Percentiles rank a stretch among this genome's conserved stretches.
Evolutionary conservation across 2,888 invertebrate species (phyloP).

Genomic region (Cephus pulcher): DNA sequence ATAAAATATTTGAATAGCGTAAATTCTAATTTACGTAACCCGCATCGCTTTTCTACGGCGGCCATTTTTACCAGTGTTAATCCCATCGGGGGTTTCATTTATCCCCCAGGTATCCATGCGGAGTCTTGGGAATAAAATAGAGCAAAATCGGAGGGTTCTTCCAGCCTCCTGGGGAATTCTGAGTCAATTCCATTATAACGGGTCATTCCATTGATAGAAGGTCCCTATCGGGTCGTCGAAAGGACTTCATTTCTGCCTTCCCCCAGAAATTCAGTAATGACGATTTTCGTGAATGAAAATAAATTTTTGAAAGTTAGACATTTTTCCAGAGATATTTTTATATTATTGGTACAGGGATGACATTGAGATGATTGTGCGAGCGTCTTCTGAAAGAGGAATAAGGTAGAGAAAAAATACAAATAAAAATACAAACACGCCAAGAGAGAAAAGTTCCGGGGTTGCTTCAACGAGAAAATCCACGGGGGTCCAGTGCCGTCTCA

Average conservation of each 20-base stretch:
- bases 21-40: background rate
- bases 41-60: background rate
- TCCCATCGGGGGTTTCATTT: slow-evolving; percentile 17
- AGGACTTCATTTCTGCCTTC: background rate
- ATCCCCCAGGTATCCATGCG: background rate
- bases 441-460: slow-evolving; percentile 32
- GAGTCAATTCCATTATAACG: slow-evolving; percentile 43
- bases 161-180: slow-evolving; percentile 16
- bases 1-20: no score
- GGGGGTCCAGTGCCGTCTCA: slow-evolving; percentile 49
- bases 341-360: background rate
- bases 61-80: slow-evolving; percentile 9
- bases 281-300: background rate
- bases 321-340: background rate
- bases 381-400: background rate
- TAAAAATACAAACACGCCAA: slow-evolving; percentile 25
- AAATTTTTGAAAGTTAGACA: background rate
- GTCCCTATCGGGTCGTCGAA: background rate
- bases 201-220: slow-evolving; percentile 34
- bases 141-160: background rate
- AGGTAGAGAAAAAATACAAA: background rate
- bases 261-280: background rate
- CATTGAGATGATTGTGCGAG: background rate
- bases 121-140: background rate
- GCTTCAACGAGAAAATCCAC: slow-evolving; percentile 52